Base-by-base conservation (phyloP, 2,113 vertebrate species). In the Daboia siamensis region DNA sequence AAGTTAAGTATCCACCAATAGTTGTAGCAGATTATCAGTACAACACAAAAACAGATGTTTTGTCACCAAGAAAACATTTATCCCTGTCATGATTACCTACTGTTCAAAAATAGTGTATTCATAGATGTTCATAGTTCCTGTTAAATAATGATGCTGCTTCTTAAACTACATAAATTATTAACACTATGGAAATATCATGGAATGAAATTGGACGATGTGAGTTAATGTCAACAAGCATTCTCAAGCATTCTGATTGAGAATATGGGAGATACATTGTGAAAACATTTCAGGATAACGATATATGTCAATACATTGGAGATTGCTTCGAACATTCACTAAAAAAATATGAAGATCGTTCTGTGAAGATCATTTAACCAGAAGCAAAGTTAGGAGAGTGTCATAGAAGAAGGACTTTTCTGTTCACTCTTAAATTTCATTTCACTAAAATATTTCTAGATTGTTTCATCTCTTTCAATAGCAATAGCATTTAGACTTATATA, bases 21-120 rank as follows among this genome's bases (percentile, higher is more conserved):
- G 8, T 56, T 92, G 69, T 20, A 93, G 26, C 55, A 93, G 57
- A 1, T 90, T 3, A 48, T 89, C 74, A 55, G 57, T 88, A 20
- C 0, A 1, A 1, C 51, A 44, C 7, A 88, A 90, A 89, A 51
- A 6, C 90, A 93, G 10, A 86, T 23, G 44, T 0, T 74, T 54
- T 94, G 85, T 94, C 39, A 93, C 23, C 1, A 93, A 56, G 29
- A 93, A 90, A 90, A 4, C 87, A 95, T 94, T 93, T 92, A 85
- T 89, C 93, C 52, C 88, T 44, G 44, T 2, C 10, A 91, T 51
- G 90, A 17, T 93, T 91, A 44, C 2, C 29, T 90, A 90, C 23
- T 92, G 26, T 15, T 33, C 59, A 46, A 89, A 9, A 93, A 69
- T 4, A 51, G 13, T 24, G 87, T 0, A 86, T 88, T 87, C 10